A percentile compares a stretch with the other conserved stretches of the same genome.
Conservation (phyloP, 2,888 invertebrate species). For the Diarsia dahlii region DNA sequence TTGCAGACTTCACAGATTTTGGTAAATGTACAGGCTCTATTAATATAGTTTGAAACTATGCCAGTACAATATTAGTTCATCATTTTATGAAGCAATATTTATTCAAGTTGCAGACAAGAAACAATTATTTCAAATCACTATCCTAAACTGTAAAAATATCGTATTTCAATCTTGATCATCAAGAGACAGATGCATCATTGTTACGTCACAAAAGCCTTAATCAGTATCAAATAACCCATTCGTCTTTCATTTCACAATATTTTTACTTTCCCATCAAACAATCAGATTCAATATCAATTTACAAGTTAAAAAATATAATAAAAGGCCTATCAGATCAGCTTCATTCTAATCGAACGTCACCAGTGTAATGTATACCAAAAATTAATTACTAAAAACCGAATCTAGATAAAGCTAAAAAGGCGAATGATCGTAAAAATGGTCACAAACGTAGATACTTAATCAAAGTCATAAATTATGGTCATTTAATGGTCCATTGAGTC, state of each 20-base stretch:
- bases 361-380: constrained; percentile 62
- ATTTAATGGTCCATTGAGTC: constrained; percentile 73
- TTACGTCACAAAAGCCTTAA: constrained; percentile 18
- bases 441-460: constrained; percentile 74
- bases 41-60: background rate
- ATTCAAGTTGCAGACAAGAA: background rate
- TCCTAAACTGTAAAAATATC: background rate
- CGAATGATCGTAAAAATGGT: constrained; percentile 73
- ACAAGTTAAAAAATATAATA: constrained; percentile 39
- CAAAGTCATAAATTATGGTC: constrained; percentile 77
- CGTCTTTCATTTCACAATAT: constrained; percentile 21
- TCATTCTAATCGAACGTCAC: constrained; percentile 47
- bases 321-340: constrained; percentile 37
- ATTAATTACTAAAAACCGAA: constrained; percentile 70
- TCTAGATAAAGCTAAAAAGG: constrained; percentile 73
- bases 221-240: constrained; percentile 34
- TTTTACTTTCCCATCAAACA: constrained; percentile 31
- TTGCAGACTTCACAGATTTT: background rate
- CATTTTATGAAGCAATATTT: background rate
- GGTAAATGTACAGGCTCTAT: background rate
- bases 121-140: background rate
- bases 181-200: background rate
- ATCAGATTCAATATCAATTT: constrained; percentile 52
- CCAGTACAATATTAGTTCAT: background rate
- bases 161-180: background rate